Evolutionary conservation across 2,797 vertebrate genomes (phyloP).

Genomic region (Poecile montanus): DNA sequence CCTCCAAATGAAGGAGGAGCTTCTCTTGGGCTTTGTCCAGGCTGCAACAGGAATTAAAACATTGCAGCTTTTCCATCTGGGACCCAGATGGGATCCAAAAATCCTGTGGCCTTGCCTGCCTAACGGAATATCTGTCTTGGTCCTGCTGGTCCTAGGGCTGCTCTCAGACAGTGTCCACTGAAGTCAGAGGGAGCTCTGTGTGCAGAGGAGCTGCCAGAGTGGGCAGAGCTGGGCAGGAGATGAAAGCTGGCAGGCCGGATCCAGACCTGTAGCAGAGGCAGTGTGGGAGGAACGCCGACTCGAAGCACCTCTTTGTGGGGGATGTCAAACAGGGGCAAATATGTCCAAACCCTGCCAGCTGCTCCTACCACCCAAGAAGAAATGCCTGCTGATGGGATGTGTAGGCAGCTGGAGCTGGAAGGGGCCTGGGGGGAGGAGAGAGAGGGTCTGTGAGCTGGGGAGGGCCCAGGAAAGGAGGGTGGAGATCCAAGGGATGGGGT

Average conservation of each 20-base stretch:
- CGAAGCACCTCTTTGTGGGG: conserved; percentile 62
- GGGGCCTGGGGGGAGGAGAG: not conserved
- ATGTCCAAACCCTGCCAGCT: conserved; percentile 64
- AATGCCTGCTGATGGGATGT: conserved; percentile 45
- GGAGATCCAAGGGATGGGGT: not conserved
- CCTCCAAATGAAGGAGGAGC: not conserved
- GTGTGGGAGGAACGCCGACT: conserved; percentile 53
- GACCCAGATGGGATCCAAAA: conserved; percentile 51
- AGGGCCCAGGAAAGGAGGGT: not conserved
- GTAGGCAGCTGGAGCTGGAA: conserved; percentile 52
- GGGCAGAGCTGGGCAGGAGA: conserved; percentile 62
- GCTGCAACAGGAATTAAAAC: conserved; percentile 18
- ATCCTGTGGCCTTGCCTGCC: not conserved
- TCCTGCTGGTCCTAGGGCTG: conserved; percentile 6
- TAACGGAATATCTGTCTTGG: not conserved
- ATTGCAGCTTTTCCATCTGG: conserved; percentile 34
- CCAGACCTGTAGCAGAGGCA: conserved; percentile 60
- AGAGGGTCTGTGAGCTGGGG: not conserved
- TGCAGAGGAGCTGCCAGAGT: conserved; percentile 36
- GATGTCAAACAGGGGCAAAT: conserved; percentile 64
- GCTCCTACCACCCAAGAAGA: conserved; percentile 65
- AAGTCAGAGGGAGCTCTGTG: conserved; percentile 47
- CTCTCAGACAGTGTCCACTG: not conserved
- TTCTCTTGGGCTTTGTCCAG: not conserved
- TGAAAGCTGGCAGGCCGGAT: conserved; percentile 54